These are phyloP conservation scores for Diglossa brunneiventris DNA, from an alignment of 2,113 vertebrate species.

Conservation along the genomic window DNA sequence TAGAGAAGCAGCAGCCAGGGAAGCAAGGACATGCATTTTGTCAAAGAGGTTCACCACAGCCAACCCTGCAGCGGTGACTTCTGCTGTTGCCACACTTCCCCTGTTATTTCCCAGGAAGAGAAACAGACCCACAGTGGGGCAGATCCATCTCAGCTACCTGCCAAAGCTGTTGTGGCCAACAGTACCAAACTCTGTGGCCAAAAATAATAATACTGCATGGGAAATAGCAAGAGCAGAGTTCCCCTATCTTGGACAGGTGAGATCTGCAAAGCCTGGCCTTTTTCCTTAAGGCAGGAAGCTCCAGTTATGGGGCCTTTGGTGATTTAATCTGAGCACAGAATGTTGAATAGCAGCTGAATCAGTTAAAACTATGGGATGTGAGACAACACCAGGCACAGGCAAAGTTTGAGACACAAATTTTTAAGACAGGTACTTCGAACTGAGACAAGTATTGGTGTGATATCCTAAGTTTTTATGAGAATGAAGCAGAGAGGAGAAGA, in stretches of 20 bases:
- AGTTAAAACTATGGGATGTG: neutral
- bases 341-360: neutral
- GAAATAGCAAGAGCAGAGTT: neutral
- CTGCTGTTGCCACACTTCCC: neutral
- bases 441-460: neutral
- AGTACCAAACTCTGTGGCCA: neutral
- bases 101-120: neutral
- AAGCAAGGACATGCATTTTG: neutral
- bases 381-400: neutral
- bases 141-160: neutral
- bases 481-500: neutral
- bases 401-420: neutral
- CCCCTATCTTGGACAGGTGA: neutral
- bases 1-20: neutral
- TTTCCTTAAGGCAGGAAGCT: neutral
- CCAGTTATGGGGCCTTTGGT: neutral
- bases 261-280: neutral
- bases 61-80: neutral
- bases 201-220: neutral
- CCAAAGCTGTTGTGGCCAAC: neutral
- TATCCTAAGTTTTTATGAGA: neutral
- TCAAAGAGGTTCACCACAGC: neutral
- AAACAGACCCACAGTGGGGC: neutral
- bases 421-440: neutral
- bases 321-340: neutral